phyloP scores from a whole-genome alignment of 2,113 vertebrate species.

The Xyliphius kryptos region DNA sequence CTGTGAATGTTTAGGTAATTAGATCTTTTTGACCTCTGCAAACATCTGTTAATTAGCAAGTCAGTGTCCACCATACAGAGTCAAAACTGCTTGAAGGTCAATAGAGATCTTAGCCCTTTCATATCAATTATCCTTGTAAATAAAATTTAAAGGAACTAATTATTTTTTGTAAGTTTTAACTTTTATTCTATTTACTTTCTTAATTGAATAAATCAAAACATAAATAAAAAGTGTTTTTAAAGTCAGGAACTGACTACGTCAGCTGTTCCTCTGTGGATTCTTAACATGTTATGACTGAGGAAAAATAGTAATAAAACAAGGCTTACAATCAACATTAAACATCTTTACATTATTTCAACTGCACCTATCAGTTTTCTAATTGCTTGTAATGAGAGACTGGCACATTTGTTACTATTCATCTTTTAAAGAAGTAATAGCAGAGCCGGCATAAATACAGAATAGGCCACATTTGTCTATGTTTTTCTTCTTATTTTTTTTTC shows the following conservation, averaged over 20 bases:
- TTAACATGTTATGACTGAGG: neutral
- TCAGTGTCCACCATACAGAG: slow-evolving; percentile 17
- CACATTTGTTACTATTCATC: neutral
- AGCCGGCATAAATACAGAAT: neutral
- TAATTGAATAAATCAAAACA: no score
- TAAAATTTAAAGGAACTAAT: no score
- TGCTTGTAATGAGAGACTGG: neutral
- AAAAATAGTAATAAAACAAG: neutral
- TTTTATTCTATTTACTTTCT: no score
- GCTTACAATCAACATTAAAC: neutral
- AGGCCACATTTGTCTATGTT: no score
- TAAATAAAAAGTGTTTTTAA: neutral
- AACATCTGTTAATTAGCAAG: slow-evolving; percentile 35
- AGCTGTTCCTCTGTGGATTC: neutral
- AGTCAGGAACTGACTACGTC: neutral
- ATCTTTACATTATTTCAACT: neutral
- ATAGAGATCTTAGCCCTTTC: neutral
- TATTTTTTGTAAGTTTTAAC: no score
- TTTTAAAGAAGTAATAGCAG: neutral
- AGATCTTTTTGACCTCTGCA: slow-evolving; percentile 30
- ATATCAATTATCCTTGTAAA: no score
- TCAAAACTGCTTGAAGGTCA: slow-evolving; percentile 16
- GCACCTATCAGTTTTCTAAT: neutral
- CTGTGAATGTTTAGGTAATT: slow-evolving; percentile 28
- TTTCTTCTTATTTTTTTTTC: no score